These are phyloP conservation scores for Dipodomys stephensi DNA, from an alignment of 2,113 vertebrate genomes.

Conservation along the genomic window DNA sequence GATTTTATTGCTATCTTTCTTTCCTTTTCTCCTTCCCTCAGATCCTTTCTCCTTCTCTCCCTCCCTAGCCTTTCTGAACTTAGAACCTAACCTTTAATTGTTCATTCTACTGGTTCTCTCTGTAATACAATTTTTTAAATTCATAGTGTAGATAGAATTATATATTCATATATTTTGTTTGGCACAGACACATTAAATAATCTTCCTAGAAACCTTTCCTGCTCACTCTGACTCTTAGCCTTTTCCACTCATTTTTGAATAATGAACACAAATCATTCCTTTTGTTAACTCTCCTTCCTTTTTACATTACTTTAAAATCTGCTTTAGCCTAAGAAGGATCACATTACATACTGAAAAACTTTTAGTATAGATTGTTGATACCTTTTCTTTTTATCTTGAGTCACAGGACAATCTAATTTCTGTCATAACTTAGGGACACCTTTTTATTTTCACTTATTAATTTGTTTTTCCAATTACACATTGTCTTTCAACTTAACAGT, in stretches of 20 bases:
- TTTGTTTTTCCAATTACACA: constrained; percentile 30
- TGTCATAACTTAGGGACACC: not conserved
- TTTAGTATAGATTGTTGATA: constrained; percentile 19
- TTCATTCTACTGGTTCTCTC: not conserved
- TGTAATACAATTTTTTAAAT: not conserved
- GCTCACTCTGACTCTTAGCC: not conserved
- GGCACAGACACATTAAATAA: not conserved
- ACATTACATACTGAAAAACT: not conserved
- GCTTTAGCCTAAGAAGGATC: not conserved
- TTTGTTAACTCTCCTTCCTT: not conserved
- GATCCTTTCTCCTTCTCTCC: not conserved
- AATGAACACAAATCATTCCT: not conserved
- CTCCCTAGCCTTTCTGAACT: not conserved
- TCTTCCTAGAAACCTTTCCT: not conserved
- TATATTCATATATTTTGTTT: not conserved
- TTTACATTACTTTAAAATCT: constrained; percentile 11
- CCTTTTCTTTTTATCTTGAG: constrained; percentile 41
- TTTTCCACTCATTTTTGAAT: not conserved
- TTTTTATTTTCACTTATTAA: not conserved
- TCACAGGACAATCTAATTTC: not conserved
- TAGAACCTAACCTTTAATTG: not conserved
- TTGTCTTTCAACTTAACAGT: constrained; percentile 59
- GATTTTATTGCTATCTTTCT: not conserved
- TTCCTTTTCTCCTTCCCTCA: not conserved
- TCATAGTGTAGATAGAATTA: constrained; percentile 5